Evolutionary conservation across 1,140 invertebrate genomes (phyloP).

Genomic region (Diorhabda carinulata): DNA sequence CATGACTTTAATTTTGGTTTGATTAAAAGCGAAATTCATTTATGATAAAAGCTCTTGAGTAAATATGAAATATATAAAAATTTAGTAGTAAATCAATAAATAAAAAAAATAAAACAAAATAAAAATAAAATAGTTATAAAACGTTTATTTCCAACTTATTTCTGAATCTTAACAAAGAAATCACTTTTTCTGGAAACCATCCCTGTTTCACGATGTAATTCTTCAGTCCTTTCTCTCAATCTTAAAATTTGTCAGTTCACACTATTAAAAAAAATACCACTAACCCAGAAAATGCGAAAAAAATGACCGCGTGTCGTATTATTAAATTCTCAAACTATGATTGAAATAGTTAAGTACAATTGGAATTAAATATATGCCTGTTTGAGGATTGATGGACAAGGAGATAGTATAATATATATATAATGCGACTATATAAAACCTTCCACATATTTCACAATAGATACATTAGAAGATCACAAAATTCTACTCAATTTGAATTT

Average conservation of each 20-base stretch:
- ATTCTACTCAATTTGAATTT: too few relatives aligned
- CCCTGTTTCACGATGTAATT: conserved; percentile 32
- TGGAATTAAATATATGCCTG: not conserved
- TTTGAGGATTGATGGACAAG: too few relatives aligned
- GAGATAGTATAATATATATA: too few relatives aligned
- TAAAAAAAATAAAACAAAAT: not conserved
- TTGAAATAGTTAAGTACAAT: not conserved
- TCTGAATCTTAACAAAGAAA: not conserved
- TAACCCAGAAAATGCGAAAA: conserved; percentile 5
- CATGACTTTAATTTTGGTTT: too few relatives aligned
- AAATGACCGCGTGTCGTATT: not conserved
- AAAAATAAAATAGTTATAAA: not conserved
- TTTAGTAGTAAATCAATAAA: too few relatives aligned
- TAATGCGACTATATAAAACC: too few relatives aligned
- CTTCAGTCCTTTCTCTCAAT: conserved; percentile 29
- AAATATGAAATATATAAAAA: too few relatives aligned
- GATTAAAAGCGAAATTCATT: too few relatives aligned
- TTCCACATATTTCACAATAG: too few relatives aligned
- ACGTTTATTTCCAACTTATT: conserved; percentile 22
- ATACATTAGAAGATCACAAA: too few relatives aligned
- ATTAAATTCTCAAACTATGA: not conserved
- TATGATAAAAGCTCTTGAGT: too few relatives aligned
- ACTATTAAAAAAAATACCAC: conserved; percentile 9
- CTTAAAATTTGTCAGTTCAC: conserved; percentile 4
- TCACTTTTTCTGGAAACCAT: conserved; percentile 24